Conservation (phyloP, 2,888 invertebrate genomes). For the Choristoneura rosaceana region DNA sequence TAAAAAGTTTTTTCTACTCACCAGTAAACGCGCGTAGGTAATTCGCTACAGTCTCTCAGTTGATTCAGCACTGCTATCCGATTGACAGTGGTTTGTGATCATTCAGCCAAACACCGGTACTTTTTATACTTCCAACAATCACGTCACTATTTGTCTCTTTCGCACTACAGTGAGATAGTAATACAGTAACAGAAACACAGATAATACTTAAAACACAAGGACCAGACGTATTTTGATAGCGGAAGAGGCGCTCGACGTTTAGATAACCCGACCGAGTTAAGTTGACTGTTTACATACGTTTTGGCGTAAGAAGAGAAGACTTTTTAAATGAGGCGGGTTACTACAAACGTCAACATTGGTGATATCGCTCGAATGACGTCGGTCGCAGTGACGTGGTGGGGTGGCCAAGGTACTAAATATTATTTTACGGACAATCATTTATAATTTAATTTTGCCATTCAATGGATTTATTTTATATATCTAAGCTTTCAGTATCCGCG, state of each 20-base stretch:
- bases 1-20: not conserved
- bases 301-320: not conserved
- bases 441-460: not conserved
- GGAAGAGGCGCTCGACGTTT: conserved; percentile 6
- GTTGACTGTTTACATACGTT: not conserved
- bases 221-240: not conserved
- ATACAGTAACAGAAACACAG: not conserved
- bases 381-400: conserved; percentile 29
- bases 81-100: not conserved
- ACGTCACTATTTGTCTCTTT: conserved; percentile 1
- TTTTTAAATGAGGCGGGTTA: not conserved
- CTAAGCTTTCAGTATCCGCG: too few relatives aligned
- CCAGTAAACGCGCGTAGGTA: not conserved
- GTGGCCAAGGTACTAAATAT: conserved; percentile 11
- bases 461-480: too few relatives aligned
- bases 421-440: not conserved
- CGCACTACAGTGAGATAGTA: conserved; percentile 3
- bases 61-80: not conserved
- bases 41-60: not conserved
- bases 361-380: conserved; percentile 26
- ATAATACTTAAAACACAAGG: not conserved
- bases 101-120: conserved; percentile 4
- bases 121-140: not conserved
- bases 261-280: conserved; percentile 8
- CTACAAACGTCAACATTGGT: conserved; percentile 22